Percentiles rank a stretch among this genome's conserved stretches.
Conservation (phyloP, 2,113 vertebrate genomes). For the Saccopteryx leptura region DNA sequence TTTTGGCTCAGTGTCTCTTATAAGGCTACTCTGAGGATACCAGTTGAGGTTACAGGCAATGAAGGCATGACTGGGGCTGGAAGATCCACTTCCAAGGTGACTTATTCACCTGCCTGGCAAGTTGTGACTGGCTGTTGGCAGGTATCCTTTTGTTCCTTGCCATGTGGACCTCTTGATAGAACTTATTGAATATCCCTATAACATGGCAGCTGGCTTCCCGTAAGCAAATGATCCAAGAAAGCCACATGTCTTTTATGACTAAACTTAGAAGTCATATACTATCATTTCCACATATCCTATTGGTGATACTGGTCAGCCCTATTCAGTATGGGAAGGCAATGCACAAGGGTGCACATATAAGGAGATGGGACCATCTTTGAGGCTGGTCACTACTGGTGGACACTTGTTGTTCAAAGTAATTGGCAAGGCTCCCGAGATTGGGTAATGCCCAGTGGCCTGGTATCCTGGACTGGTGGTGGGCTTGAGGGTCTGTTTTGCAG, state of each 20-base stretch:
- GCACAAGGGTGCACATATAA: neutral
- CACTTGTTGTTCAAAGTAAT: constrained; percentile 30
- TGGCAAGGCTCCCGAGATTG: neutral
- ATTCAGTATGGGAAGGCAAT: neutral
- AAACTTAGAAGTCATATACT: neutral
- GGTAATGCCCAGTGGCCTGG: neutral
- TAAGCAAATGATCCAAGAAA: constrained; percentile 7
- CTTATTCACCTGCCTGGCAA: neutral
- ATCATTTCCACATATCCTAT: neutral
- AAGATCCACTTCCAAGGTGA: neutral
- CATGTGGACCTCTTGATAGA: neutral
- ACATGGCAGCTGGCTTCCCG: neutral
- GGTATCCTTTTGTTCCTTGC: neutral
- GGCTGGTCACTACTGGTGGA: neutral
- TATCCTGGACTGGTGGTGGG: neutral
- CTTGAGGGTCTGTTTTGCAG: neutral
- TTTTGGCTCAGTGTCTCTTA: neutral
- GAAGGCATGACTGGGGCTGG: neutral
- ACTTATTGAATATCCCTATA: neutral
- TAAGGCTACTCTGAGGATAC: neutral
- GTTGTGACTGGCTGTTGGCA: neutral
- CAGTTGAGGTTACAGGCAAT: neutral
- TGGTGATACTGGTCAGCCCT: neutral
- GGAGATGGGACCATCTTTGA: neutral
- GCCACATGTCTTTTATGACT: neutral